phyloP scores from a whole-genome alignment of 1,140 invertebrate genomes.

The Aphaenogaster ashmeadi region DNA sequence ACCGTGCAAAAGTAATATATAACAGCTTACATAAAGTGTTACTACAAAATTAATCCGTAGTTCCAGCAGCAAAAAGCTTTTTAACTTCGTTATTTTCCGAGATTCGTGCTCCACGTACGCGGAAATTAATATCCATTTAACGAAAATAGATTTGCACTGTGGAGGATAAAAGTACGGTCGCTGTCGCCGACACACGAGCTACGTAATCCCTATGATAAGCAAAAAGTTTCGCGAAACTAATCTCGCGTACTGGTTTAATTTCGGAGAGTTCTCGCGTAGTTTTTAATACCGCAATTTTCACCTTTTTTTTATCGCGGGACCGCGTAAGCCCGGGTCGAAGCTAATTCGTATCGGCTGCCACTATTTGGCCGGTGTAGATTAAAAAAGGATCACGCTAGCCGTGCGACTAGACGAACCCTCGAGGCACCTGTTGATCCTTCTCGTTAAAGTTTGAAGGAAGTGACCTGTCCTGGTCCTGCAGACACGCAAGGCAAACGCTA shows the following conservation, averaged over 20 bases:
- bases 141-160: conserved; percentile 37
- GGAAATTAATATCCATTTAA: conserved; percentile 15
- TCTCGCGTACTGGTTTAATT: conserved; percentile 2
- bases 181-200: neutral
- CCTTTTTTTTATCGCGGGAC: neutral
- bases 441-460: conserved; percentile 83
- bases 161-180: conserved; percentile 11
- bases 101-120: neutral
- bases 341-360: conserved; percentile 34
- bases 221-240: conserved; percentile 49
- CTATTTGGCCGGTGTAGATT: conserved; percentile 49
- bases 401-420: conserved; percentile 68
- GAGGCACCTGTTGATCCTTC: conserved; percentile 85
- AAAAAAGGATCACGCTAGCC: conserved; percentile 67
- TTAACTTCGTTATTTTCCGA: neutral
- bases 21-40: neutral
- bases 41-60: conserved; percentile 10
- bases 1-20: neutral
- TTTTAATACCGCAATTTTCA: conserved; percentile 31
- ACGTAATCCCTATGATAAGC: neutral
- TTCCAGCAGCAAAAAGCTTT: neutral
- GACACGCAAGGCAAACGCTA: conserved; percentile 69
- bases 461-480: conserved; percentile 79
- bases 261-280: neutral
- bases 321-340: conserved; percentile 26